Evolutionary conservation across 2,797 vertebrate genomes (phyloP).

Genomic region (Micropoecilia bifurca): DNA sequence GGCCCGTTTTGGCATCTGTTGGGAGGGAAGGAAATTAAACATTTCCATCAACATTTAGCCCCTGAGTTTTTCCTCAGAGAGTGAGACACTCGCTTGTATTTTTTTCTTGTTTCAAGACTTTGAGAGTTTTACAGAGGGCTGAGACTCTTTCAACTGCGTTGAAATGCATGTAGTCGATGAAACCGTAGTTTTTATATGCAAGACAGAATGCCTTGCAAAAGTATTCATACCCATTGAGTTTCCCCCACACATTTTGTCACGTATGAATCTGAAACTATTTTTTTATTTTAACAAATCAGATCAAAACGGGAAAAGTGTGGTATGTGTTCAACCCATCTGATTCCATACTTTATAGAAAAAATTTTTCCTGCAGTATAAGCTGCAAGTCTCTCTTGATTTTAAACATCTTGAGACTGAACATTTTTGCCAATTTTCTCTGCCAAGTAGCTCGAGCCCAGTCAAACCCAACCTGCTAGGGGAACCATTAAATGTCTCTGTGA

Average conservation of each 20-base stretch:
- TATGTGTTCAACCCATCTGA: background rate
- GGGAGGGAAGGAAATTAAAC: conserved; percentile 75
- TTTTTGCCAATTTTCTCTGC: background rate
- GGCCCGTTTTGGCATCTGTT: conserved; percentile 69
- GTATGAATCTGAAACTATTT: background rate
- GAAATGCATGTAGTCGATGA: conserved; percentile 34
- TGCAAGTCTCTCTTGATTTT: background rate
- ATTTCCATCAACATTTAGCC: conserved; percentile 74
- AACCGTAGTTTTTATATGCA: conserved; percentile 6
- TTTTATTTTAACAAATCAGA: background rate
- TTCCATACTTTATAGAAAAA: background rate
- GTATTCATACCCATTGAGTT: background rate
- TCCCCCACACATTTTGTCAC: background rate
- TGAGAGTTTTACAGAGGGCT: conserved; percentile 42
- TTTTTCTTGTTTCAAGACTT: conserved; percentile 61
- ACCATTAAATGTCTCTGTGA: background rate
- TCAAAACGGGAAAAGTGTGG: background rate
- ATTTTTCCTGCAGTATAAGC: background rate
- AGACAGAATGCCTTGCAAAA: background rate
- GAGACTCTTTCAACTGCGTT: conserved; percentile 31
- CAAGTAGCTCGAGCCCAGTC: background rate
- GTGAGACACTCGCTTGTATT: conserved; percentile 54
- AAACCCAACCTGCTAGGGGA: background rate
- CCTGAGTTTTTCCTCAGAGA: conserved; percentile 54
- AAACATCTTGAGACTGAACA: background rate